Evolutionary conservation across 1,140 invertebrate genomes (phyloP), one percentile per base, ranked within the genome.

Genomic region (Pinna nobilis): DNA sequence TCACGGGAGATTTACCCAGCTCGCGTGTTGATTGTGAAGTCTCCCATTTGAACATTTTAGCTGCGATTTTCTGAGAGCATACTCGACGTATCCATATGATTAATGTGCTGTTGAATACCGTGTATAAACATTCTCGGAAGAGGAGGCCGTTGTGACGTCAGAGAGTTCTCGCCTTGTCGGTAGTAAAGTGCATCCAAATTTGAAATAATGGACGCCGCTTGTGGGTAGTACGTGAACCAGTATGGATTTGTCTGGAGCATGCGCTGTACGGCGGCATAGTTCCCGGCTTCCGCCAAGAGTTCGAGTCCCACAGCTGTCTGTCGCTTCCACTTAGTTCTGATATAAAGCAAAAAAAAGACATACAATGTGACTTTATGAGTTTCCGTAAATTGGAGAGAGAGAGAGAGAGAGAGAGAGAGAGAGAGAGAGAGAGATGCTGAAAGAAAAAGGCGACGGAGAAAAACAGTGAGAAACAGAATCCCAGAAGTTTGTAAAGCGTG

Each of bases 301-400:
- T 99, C 98, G 74, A 98, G 90, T 0, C 97, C 97, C 0, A 99
- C 97, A 0, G 97, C 97, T 2, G 97, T 98, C 90, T 99, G 98
- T 6, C 98, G 93, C 89, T 99, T 99, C 98, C 98, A 99, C 91
- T 99, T 99, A 82, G 98, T 99, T 90, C 98, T 99, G 93, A 44
- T 63, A 74, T 20, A 49, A 51, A 59, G 63, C 41, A 28, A 32
- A 53, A 53, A 53, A 3, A 18, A 47, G 20, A 18, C 44, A n/a
- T n/a, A n/a, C n/a, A n/a, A n/a, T n/a, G n/a, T n/a, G n/a, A n/a
- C n/a, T n/a, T n/a, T n/a, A n/a, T n/a, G n/a, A n/a, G n/a, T n/a
- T n/a, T 44, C n/a, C n/a, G 39, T 11, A 44, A 11, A 44, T 44
- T 11, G 39, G n/a, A 44, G n/a, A 11, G 39, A n/a, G n/a, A 44